Conservation (phyloP, 2,888 invertebrate species). For the Yponomeuta cagnagella region DNA sequence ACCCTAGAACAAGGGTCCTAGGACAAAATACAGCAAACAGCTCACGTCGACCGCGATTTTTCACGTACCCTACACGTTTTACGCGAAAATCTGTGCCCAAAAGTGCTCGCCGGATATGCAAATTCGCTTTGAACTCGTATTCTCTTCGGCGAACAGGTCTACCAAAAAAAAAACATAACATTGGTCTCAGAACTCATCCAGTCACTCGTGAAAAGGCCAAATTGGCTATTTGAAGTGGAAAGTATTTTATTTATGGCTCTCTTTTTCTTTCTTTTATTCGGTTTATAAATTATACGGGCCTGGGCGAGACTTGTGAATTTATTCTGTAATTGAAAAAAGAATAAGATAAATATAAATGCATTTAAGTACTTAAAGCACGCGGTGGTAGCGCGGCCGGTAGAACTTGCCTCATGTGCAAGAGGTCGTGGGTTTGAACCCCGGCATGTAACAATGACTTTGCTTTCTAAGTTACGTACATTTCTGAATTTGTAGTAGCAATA, state of each 20-base stretch:
- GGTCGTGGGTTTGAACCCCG: too few relatives aligned
- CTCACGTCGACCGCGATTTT: too few relatives aligned
- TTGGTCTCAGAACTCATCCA: slow-evolving; percentile 20
- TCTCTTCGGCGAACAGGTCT: neutral
- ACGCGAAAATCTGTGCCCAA: slow-evolving; percentile 4
- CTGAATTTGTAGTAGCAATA: too few relatives aligned
- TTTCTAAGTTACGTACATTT: too few relatives aligned
- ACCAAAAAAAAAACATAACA: slow-evolving; percentile 2
- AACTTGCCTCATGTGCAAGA: too few relatives aligned
- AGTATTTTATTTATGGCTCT: slow-evolving; percentile 47
- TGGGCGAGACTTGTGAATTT: neutral
- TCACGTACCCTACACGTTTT: neutral
- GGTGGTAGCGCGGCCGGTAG: too few relatives aligned
- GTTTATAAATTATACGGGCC: neutral
- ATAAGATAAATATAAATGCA: neutral
- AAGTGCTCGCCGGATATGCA: slow-evolving; percentile 1
- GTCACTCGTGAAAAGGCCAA: slow-evolving; percentile 36
- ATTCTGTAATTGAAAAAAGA: neutral
- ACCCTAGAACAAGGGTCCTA: too few relatives aligned
- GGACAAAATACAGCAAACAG: too few relatives aligned
- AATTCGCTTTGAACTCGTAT: neutral
- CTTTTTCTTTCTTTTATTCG: neutral
- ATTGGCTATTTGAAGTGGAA: slow-evolving; percentile 45
- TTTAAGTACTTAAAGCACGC: neutral
- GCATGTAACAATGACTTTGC: too few relatives aligned